Percentiles rank a stretch among this genome's conserved stretches.
phyloP scores from a whole-genome alignment of 2,888 invertebrate genomes.

The Amblyjoppa proteus region DNA sequence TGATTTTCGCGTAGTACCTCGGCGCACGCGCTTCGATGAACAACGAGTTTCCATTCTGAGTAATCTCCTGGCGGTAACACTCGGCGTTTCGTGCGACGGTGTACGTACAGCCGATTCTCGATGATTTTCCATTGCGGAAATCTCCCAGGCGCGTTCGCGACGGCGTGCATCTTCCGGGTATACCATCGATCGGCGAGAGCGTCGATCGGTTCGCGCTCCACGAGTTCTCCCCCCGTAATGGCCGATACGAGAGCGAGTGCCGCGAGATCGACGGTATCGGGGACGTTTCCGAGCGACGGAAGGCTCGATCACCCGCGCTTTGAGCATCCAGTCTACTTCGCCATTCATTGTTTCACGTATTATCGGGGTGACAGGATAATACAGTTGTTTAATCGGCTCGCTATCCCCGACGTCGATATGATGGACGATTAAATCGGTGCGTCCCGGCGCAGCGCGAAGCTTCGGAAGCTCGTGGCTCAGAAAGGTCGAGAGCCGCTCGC shows the following conservation, averaged over 20 bases:
- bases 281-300: background rate
- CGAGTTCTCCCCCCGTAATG: too few relatives aligned
- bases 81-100: background rate
- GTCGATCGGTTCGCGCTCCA: too few relatives aligned
- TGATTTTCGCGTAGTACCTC: slow-evolving; percentile 39
- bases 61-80: background rate
- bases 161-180: background rate
- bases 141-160: background rate
- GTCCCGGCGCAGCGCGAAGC: background rate
- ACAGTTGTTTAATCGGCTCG: slow-evolving; percentile 18
- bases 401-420: slow-evolving; percentile 27
- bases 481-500: background rate
- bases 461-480: background rate
- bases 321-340: slow-evolving; percentile 11
- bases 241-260: too few relatives aligned
- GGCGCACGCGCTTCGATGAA: slow-evolving; percentile 9
- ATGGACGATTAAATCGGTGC: background rate
- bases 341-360: background rate
- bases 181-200: background rate
- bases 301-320: background rate
- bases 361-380: slow-evolving; percentile 34
- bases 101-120: slow-evolving; percentile 21
- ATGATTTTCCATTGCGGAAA: slow-evolving; percentile 51
- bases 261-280: too few relatives aligned
- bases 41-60: slow-evolving; percentile 55